phyloP scores from a whole-genome alignment of 2,888 invertebrate species.

The Uropetala carovei region DNA sequence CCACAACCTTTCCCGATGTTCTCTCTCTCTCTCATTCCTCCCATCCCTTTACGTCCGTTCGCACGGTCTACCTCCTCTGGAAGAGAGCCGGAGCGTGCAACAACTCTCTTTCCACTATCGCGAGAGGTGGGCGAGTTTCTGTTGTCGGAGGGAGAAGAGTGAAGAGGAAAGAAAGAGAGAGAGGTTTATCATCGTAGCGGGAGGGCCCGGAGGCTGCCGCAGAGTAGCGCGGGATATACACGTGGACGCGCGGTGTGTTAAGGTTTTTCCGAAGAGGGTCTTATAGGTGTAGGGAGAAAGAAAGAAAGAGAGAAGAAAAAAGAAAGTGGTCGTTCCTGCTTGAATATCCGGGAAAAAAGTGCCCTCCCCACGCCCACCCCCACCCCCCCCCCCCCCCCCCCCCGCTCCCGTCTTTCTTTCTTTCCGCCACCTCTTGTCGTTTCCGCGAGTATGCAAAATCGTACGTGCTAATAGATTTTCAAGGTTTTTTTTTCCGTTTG shows the following conservation, averaged over 20 bases:
- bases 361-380: not conserved
- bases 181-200: no score
- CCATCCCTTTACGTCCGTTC: not conserved
- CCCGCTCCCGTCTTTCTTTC: not conserved
- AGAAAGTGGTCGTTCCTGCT: not conserved
- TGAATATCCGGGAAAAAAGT: not conserved
- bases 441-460: not conserved
- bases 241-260: not conserved
- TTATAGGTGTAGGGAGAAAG: no score
- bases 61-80: not conserved
- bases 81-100: not conserved
- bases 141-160: no score
- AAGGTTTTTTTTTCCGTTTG: not conserved
- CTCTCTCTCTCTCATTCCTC: not conserved
- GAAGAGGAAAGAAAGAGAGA: no score
- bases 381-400: not conserved
- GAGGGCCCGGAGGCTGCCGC: not conserved
- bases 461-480: not conserved
- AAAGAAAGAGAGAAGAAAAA: no score
- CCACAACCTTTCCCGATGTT: slow-evolving; percentile 14
- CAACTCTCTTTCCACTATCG: not conserved
- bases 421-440: not conserved
- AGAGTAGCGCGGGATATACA: not conserved
- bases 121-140: not conserved
- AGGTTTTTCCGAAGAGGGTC: not conserved